Conservation (phyloP, 2,113 vertebrate species). For the Hippoglossus stenolepis region DNA sequence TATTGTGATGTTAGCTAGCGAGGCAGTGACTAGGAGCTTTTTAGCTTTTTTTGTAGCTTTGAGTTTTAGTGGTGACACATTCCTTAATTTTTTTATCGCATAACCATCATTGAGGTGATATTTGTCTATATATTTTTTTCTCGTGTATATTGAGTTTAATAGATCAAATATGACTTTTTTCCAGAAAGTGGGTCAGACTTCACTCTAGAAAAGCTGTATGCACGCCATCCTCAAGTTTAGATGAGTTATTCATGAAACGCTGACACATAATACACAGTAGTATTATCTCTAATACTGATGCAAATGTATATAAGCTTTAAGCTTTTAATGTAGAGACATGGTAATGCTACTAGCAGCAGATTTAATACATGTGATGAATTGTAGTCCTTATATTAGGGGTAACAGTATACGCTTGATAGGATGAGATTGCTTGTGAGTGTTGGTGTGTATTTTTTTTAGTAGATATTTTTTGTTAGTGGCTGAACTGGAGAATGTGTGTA, state of each 20-base stretch:
- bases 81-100: conserved; percentile 56
- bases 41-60: conserved; percentile 55
- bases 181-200: conserved; percentile 52
- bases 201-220: conserved; percentile 65
- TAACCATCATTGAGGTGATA: conserved; percentile 33
- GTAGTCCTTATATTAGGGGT: conserved; percentile 83
- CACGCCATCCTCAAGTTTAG: conserved; percentile 54
- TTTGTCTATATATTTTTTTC: conserved; percentile 47
- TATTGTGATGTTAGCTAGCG: conserved; percentile 66
- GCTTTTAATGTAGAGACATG: conserved; percentile 80
- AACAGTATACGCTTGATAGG: conserved; percentile 76
- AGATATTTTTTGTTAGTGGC: conserved; percentile 35
- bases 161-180: conserved; percentile 59
- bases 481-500: conserved; percentile 53
- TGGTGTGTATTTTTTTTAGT: conserved; percentile 52
- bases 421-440: conserved; percentile 75
- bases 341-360: conserved; percentile 76
- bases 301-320: conserved; percentile 80
- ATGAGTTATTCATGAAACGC: conserved; percentile 55
- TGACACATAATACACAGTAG: conserved; percentile 70
- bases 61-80: conserved; percentile 71
- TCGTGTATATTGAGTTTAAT: conserved; percentile 40
- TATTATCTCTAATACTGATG: conserved; percentile 77
- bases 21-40: conserved; percentile 53
- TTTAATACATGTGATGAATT: conserved; percentile 76